Percentiles rank a stretch among this genome's conserved stretches.
Conservation (phyloP, 2,797 vertebrate genomes). For the Antrozous pallidus region DNA sequence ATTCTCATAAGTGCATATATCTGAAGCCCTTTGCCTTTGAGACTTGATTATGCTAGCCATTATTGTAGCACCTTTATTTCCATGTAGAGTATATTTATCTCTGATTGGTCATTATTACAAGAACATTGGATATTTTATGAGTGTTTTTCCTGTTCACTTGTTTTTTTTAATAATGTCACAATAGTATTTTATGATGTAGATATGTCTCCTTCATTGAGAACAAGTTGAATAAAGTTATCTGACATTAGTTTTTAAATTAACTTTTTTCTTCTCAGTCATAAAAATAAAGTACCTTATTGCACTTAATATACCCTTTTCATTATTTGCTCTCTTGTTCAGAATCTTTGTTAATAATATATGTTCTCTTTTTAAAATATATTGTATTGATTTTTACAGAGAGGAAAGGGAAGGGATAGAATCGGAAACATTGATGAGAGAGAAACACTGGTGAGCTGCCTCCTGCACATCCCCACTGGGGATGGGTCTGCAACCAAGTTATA, state of each 20-base stretch:
- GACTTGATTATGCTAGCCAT: background rate
- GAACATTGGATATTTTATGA: background rate
- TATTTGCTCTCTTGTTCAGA: background rate
- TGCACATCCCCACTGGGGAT: no score
- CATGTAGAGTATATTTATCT: background rate
- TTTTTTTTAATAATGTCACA: background rate
- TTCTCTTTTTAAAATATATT: background rate
- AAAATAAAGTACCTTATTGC: background rate
- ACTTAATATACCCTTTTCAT: background rate
- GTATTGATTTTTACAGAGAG: no score
- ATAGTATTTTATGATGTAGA: background rate
- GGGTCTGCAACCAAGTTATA: no score
- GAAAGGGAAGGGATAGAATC: no score
- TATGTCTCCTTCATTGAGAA: background rate
- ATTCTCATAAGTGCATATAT: background rate
- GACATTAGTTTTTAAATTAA: slow-evolving; percentile 20
- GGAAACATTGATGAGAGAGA: no score
- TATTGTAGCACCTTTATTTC: slow-evolving; percentile 25
- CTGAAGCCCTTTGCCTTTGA: background rate
- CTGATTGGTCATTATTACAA: background rate
- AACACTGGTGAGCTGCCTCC: no score
- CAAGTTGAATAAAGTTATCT: background rate
- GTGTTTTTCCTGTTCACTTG: background rate
- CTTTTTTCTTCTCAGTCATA: background rate
- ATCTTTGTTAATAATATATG: background rate